phyloP scores from a whole-genome alignment of 2,888 invertebrate genomes.

The Erynnis tages region DNA sequence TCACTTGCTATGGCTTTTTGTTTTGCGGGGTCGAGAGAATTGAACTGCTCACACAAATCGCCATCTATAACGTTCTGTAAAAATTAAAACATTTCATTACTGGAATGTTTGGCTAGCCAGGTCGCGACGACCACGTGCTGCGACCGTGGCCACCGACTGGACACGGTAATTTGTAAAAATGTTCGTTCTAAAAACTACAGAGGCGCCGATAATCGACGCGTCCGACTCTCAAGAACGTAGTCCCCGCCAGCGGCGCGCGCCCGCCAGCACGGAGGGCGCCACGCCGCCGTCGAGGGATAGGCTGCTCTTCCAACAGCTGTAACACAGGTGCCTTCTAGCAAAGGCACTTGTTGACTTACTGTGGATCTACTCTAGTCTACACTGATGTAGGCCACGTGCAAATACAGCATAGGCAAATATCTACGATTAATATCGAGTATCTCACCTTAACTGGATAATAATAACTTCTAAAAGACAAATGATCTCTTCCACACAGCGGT shows the following conservation, averaged over 20 bases:
- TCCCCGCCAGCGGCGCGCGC: conserved; percentile 43
- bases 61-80: conserved; percentile 98
- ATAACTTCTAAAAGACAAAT: conserved; percentile 97
- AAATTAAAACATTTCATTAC: conserved; percentile 33
- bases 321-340: conserved; percentile 57
- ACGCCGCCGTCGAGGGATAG: conserved; percentile 42
- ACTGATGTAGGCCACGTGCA: not conserved
- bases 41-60: conserved; percentile 99
- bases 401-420: not conserved
- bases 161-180: too few relatives aligned
- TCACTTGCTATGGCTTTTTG: conserved; percentile 98
- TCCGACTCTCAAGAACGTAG: conserved; percentile 72
- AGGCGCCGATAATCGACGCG: conserved; percentile 41
- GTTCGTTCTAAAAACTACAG: conserved; percentile 73
- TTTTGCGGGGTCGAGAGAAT: conserved; percentile 95
- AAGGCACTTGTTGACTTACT: conserved; percentile 67
- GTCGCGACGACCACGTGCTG: too few relatives aligned
- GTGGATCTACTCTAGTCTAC: conserved; percentile 42
- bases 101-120: too few relatives aligned
- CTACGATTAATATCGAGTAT: not conserved
- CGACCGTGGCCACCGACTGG: too few relatives aligned
- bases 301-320: conserved; percentile 69
- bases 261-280: conserved; percentile 59
- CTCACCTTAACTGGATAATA: conserved; percentile 97
- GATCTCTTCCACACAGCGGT: conserved; percentile 98